Evolutionary conservation across 1,140 invertebrate genomes (phyloP).

Genomic region (Lerema accius): DNA sequence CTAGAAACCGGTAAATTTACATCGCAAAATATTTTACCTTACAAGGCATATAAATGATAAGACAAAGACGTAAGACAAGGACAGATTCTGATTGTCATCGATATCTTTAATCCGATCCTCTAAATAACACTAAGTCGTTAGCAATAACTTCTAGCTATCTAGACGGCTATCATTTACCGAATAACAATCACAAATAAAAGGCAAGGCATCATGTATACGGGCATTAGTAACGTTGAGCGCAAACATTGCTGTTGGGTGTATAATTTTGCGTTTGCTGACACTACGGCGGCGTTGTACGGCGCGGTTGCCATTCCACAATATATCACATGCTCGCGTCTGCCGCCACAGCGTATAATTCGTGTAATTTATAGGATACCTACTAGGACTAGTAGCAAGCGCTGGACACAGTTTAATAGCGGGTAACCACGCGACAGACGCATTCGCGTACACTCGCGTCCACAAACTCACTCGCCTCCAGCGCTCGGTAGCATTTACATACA

Average conservation of each 20-base stretch:
- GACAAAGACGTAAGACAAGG: slow-evolving; percentile 57
- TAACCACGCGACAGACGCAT: slow-evolving; percentile 73
- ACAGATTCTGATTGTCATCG: slow-evolving; percentile 72
- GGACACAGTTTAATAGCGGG: slow-evolving; percentile 64
- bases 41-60: slow-evolving; percentile 61
- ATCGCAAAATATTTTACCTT: slow-evolving; percentile 31
- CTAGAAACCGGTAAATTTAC: slow-evolving; percentile 9
- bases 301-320: slow-evolving; percentile 70
- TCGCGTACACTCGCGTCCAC: slow-evolving; percentile 30
- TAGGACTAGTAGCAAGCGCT: slow-evolving; percentile 60
- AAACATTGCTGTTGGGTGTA: slow-evolving; percentile 64
- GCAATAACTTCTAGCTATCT: slow-evolving; percentile 65
- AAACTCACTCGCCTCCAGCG: background rate
- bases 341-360: slow-evolving; percentile 75
- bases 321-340: slow-evolving; percentile 70
- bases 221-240: slow-evolving; percentile 63
- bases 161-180: slow-evolving; percentile 74
- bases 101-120: slow-evolving; percentile 51
- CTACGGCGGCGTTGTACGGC: slow-evolving; percentile 45
- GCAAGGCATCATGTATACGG: slow-evolving; percentile 45
- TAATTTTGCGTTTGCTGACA: slow-evolving; percentile 78
- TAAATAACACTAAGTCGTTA: slow-evolving; percentile 57
- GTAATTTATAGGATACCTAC: slow-evolving; percentile 70
- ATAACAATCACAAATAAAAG: slow-evolving; percentile 76
- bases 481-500: background rate